Conservation (phyloP, 35 echinoderm and acorn worm species). For the Diadema setosum region DNA sequence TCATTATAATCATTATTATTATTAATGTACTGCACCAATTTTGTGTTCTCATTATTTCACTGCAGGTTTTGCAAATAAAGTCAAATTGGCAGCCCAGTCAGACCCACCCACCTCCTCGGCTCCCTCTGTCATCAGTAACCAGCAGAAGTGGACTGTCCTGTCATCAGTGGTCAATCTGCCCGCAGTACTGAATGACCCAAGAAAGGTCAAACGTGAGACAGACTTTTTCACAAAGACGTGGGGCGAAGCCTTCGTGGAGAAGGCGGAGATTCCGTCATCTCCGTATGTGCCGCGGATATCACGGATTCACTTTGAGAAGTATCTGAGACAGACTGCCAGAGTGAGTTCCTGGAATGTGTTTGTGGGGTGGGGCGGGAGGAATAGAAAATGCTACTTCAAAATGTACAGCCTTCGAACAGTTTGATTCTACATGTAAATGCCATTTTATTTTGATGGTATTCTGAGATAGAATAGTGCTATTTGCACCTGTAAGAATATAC, state of each 20-base stretch:
- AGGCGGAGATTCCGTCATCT: conserved; percentile 61
- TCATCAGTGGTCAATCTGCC: conserved; percentile 85
- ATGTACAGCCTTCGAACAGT: too few species aligned
- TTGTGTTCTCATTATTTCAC: neutral
- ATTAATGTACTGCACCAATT: neutral
- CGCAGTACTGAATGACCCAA: conserved; percentile 95
- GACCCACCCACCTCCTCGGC: neutral
- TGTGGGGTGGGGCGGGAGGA: too few species aligned
- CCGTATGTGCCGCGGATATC: conserved; percentile 85
- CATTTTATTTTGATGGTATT: too few species aligned
- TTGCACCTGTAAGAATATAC: too few species aligned
- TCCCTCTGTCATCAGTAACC: conserved; percentile 62
- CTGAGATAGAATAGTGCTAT: too few species aligned
- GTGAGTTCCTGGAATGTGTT: too few species aligned
- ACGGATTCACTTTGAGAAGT: conserved; percentile 83
- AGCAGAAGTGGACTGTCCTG: conserved; percentile 83
- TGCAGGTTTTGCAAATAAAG: conserved; percentile 10
- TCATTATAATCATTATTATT: too few species aligned
- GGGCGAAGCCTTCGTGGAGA: conserved; percentile 93
- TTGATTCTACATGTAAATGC: too few species aligned
- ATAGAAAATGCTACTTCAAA: too few species aligned
- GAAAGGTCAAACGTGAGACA: conserved; percentile 78
- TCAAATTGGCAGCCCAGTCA: neutral
- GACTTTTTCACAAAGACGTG: conserved; percentile 99
- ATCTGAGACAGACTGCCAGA: conserved; percentile 67